Evolutionary conservation across 2,888 invertebrate species (phyloP).

Genomic region (Carterocephalus palaemon): DNA sequence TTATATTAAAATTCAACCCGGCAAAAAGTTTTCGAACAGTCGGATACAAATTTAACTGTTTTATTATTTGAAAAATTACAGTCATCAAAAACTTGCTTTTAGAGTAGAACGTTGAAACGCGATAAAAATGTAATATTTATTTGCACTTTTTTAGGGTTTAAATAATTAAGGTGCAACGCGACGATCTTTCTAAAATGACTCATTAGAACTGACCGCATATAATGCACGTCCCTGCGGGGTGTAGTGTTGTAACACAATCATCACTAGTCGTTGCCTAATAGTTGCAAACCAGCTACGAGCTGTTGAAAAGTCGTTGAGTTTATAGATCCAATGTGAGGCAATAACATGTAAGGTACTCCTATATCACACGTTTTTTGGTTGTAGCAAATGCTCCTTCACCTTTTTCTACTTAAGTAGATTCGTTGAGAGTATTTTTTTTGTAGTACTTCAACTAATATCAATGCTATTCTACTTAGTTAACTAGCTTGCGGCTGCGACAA

Average conservation of each 20-base stretch:
- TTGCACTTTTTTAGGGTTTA: neutral
- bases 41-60: too few species aligned
- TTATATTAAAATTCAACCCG: conserved; percentile 10
- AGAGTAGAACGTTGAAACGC: too few species aligned
- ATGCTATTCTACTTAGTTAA: too few species aligned
- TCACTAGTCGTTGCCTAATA: conserved; percentile 50
- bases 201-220: conserved; percentile 60
- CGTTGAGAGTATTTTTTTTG: too few species aligned
- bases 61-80: too few species aligned
- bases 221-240: conserved; percentile 40
- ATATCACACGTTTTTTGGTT: too few species aligned
- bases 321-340: conserved; percentile 16
- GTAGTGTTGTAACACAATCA: conserved; percentile 57
- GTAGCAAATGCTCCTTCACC: too few species aligned
- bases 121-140: too few species aligned
- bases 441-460: too few species aligned
- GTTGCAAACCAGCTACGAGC: conserved; percentile 28
- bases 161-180: conserved; percentile 39
- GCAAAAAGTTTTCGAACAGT: conserved; percentile 11
- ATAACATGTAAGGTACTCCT: conserved; percentile 11
- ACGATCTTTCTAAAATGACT: conserved; percentile 55
- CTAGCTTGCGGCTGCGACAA: neutral
- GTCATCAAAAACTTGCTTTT: too few species aligned
- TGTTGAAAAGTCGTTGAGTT: conserved; percentile 18
- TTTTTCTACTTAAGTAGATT: too few species aligned